These are phyloP conservation scores for Yponomeuta cagnagella DNA, from an alignment of 2,888 invertebrate genomes.

Conservation along the genomic window DNA sequence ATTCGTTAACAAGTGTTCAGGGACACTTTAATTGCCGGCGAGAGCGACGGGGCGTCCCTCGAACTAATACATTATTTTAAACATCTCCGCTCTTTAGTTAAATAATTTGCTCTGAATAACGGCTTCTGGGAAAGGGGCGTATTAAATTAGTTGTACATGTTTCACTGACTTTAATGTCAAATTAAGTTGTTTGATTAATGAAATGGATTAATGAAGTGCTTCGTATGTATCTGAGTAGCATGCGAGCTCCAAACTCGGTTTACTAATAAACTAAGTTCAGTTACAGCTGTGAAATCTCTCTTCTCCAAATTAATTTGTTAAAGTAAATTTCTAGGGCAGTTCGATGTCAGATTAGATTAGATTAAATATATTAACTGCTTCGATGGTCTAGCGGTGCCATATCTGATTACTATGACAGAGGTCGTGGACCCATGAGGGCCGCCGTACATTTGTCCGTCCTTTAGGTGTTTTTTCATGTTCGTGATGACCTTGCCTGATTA, in stretches of 20 bases:
- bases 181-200: slow-evolving; percentile 3
- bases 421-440: too few species aligned
- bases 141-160: slow-evolving; percentile 9
- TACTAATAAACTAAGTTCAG: too few species aligned
- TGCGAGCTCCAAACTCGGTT: neutral
- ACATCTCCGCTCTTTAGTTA: slow-evolving; percentile 7
- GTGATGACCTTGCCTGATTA: too few species aligned
- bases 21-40: slow-evolving; percentile 55
- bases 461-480: too few species aligned
- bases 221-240: neutral
- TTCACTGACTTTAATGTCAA: neutral
- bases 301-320: too few species aligned
- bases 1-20: slow-evolving; percentile 69
- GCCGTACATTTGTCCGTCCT: too few species aligned
- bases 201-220: neutral
- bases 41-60: slow-evolving; percentile 61
- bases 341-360: too few species aligned
- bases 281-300: too few species aligned
- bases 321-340: too few species aligned
- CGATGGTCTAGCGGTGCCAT: too few species aligned
- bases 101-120: slow-evolving; percentile 6
- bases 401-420: too few species aligned
- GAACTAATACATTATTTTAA: slow-evolving; percentile 48
- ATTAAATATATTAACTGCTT: too few species aligned
- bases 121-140: neutral